Evolutionary conservation across 2,888 invertebrate species (phyloP).

Genomic region (Boloria euphrosyne): DNA sequence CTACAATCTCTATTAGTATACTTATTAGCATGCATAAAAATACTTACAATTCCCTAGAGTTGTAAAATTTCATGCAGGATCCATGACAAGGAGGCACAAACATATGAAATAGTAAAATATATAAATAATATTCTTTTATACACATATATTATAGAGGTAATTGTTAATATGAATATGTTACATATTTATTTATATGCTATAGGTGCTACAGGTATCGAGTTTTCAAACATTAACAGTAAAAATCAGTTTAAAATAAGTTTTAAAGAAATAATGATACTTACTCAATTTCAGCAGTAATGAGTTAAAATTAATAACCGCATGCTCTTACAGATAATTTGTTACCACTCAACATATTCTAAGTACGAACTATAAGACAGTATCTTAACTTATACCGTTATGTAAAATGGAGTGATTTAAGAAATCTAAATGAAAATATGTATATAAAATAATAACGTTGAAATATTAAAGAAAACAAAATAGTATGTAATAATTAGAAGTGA

Average conservation of each 20-base stretch:
- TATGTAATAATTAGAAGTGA: too few relatives aligned
- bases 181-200: neutral
- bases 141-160: neutral
- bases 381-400: too few relatives aligned
- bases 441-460: too few relatives aligned
- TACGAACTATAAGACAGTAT: too few relatives aligned
- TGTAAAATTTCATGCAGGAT: conserved; percentile 75
- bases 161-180: neutral
- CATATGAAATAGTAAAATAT: conserved; percentile 57
- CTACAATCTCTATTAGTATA: neutral
- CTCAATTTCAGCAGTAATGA: neutral
- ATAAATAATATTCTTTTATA: conserved; percentile 14
- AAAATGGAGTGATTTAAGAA: too few relatives aligned
- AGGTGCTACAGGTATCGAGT: neutral
- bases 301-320: neutral
- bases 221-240: neutral
- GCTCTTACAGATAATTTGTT: neutral
- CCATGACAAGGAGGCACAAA: conserved; percentile 72
- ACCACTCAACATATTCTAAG: too few relatives aligned
- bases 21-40: conserved; percentile 46
- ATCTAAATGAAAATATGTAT: too few relatives aligned
- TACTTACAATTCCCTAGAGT: conserved; percentile 80
- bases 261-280: neutral
- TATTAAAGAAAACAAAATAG: too few relatives aligned
- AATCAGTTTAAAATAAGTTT: neutral